Percentiles rank a stretch among this genome's conserved stretches.
phyloP scores from a whole-genome alignment of 2,797 vertebrate genomes.

The Girardinus metallicus region DNA sequence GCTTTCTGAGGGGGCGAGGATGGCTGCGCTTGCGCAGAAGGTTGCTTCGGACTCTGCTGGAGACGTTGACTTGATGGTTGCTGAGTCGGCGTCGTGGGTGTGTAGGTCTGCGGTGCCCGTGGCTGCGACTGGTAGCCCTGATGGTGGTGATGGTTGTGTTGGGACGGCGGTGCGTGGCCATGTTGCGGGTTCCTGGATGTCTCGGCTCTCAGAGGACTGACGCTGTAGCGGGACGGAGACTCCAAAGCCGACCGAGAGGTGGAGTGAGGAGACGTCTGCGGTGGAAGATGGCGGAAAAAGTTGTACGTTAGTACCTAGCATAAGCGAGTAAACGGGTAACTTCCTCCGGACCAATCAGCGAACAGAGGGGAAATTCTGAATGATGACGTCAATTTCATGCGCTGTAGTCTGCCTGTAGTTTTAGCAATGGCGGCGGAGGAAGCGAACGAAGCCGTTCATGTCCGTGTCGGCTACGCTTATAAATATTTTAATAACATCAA shows the following conservation, averaged over 20 bases:
- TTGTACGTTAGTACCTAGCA: not conserved
- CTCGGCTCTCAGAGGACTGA: slow-evolving; percentile 86
- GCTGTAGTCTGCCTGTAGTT: no score
- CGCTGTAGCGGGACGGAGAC: slow-evolving; percentile 44
- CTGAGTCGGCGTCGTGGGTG: slow-evolving; percentile 16
- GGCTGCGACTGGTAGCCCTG: slow-evolving; percentile 47
- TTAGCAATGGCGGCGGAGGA: no score
- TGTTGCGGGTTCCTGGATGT: slow-evolving; percentile 80
- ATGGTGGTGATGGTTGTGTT: slow-evolving; percentile 43
- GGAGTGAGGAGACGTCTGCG: slow-evolving; percentile 51
- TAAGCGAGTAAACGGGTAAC: no score
- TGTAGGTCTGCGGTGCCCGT: slow-evolving; percentile 49
- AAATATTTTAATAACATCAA: no score
- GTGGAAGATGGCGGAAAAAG: not conserved
- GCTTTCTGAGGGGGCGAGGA: slow-evolving; percentile 68
- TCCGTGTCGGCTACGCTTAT: no score
- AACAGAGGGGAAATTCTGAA: no score
- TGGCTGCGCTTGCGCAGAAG: slow-evolving; percentile 43
- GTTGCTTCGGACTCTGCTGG: slow-evolving; percentile 30
- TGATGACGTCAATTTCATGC: no score
- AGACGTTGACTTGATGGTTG: slow-evolving; percentile 47
- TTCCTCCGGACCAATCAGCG: no score
- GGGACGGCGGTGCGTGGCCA: slow-evolving; percentile 52
- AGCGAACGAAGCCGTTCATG: no score
- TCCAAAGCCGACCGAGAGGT: slow-evolving; percentile 45